Evolutionary conservation across 2,797 vertebrate genomes (phyloP).

Genomic region (Takifugu rubripes): DNA sequence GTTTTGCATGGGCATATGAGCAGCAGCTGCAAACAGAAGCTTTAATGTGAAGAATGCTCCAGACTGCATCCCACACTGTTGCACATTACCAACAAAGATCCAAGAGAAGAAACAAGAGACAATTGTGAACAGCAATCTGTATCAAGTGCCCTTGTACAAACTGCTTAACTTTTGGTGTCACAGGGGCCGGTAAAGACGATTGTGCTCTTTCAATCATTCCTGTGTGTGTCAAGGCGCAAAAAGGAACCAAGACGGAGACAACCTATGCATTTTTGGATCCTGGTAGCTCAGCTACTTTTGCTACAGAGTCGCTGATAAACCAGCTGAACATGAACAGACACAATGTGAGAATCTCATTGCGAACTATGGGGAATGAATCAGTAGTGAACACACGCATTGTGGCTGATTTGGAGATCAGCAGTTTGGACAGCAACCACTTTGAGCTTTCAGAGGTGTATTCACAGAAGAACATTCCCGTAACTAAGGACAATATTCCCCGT

Average conservation of each 20-base stretch:
- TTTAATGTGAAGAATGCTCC: conserved; percentile 28
- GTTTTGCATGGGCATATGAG: too few species aligned
- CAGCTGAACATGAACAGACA: conserved; percentile 10
- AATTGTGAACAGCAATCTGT: neutral
- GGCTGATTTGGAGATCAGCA: conserved; percentile 16
- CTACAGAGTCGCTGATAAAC: neutral
- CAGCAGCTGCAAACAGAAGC: conserved; percentile 25
- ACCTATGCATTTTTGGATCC: conserved; percentile 14
- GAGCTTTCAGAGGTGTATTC: conserved; percentile 15
- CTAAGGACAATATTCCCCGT: conserved; percentile 14
- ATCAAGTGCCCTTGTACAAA: too few species aligned
- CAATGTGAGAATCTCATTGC: conserved; percentile 2
- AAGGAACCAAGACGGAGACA: conserved; percentile 13
- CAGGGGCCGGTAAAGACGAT: too few species aligned
- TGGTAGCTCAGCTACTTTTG: too few species aligned
- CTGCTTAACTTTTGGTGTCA: too few species aligned
- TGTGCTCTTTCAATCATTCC: conserved; percentile 4
- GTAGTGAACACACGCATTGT: conserved; percentile 3
- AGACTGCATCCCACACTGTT: neutral
- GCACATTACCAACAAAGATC: conserved; percentile 6
- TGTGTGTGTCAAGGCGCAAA: conserved; percentile 10
- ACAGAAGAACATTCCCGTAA: conserved; percentile 18
- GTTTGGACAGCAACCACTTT: conserved; percentile 10
- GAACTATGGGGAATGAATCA: conserved; percentile 7
- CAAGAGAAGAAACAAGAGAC: neutral